Percentiles rank a stretch among this genome's conserved stretches.
Conservation (phyloP, 2,113 vertebrate species). For the Corvus cornix region DNA sequence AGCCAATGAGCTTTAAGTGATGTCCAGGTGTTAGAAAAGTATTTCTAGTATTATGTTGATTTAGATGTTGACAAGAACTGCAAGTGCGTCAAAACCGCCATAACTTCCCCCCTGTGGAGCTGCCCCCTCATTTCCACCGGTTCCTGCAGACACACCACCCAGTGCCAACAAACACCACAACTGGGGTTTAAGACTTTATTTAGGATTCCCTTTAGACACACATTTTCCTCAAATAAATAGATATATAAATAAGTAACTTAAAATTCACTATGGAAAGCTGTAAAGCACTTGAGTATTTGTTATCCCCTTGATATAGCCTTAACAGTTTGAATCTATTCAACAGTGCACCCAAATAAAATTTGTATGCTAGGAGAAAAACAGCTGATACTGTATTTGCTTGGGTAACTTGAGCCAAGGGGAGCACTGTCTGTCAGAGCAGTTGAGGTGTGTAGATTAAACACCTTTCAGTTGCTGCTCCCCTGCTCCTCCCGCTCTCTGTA, state of each 20-base stretch:
- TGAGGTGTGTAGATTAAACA: not conserved
- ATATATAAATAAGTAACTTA: not conserved
- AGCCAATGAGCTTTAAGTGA: not conserved
- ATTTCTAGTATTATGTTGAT: not conserved
- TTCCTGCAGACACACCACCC: not conserved
- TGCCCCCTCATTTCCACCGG: not conserved
- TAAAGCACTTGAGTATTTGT: constrained; percentile 32
- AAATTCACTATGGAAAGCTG: constrained; percentile 8
- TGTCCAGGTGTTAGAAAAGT: not conserved
- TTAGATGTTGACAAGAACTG: not conserved
- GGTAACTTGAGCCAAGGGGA: not conserved
- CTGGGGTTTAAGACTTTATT: not conserved
- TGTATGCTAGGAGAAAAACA: not conserved
- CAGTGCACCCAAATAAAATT: not conserved
- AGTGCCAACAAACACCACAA: not conserved
- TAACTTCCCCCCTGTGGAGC: not conserved
- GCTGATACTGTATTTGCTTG: not conserved
- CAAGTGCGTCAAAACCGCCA: not conserved
- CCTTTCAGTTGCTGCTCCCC: not conserved
- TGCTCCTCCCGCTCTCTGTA: constrained; percentile 83
- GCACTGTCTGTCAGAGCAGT: not conserved
- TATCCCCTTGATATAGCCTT: not conserved
- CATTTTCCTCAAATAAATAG: not conserved
- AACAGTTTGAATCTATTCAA: not conserved
- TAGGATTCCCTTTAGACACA: not conserved